Conservation (phyloP, 2,888 invertebrate species). For the Melanchra persicariae region DNA sequence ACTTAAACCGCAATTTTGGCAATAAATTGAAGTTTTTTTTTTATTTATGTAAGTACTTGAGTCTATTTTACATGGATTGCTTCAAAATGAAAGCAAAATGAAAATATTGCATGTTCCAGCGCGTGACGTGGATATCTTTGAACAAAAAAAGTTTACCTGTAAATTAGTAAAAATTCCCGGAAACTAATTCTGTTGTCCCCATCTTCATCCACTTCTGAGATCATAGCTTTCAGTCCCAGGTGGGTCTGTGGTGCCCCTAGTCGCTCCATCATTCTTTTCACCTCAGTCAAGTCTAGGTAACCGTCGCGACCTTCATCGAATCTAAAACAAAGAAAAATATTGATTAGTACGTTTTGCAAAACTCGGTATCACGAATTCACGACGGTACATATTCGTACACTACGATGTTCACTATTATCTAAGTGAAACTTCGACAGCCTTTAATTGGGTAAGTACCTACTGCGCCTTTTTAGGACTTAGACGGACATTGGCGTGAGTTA, state of each 20-base stretch:
- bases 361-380: not conserved
- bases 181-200: constrained; percentile 96
- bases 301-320: constrained; percentile 97
- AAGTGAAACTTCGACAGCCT: constrained; percentile 19
- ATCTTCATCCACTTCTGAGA: constrained; percentile 97
- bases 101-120: too few species aligned
- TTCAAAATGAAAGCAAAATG: too few species aligned
- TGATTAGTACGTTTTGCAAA: constrained; percentile 12
- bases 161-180: constrained; percentile 96
- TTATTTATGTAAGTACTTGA: too few species aligned
- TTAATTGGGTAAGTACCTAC: constrained; percentile 20
- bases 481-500: not conserved
- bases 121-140: too few species aligned
- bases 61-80: too few species aligned
- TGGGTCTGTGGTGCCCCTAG: constrained; percentile 99
- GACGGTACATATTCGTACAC: not conserved
- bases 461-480: constrained; percentile 10
- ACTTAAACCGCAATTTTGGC: too few species aligned
- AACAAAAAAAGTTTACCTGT: constrained; percentile 82
- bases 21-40: too few species aligned
- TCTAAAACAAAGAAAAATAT: constrained; percentile 89
- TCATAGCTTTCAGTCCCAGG: constrained; percentile 98
- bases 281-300: constrained; percentile 96
- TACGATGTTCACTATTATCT: not conserved
- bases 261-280: constrained; percentile 99